Conservation (phyloP, 1,140 invertebrate genomes). For the Tetranychus cinnabarinus region DNA sequence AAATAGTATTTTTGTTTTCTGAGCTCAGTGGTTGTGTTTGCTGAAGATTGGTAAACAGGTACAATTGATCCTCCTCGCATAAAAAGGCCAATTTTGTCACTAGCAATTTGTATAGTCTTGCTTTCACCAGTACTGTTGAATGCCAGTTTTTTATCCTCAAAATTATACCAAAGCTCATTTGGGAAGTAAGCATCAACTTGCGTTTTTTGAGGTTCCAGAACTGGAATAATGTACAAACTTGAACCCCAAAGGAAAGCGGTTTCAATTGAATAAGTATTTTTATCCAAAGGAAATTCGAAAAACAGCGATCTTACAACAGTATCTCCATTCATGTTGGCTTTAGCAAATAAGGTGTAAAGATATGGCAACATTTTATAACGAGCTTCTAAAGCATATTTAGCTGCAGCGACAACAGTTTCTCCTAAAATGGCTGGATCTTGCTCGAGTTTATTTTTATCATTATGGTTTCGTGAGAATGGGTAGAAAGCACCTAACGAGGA, state of each 20-base stretch:
- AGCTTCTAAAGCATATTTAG: constrained; percentile 32
- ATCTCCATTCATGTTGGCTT: neutral
- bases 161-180: constrained; percentile 42
- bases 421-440: constrained; percentile 29
- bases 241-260: constrained; percentile 31
- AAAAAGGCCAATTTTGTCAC: constrained; percentile 38
- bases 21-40: constrained; percentile 34
- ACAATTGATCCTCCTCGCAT: constrained; percentile 45
- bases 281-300: constrained; percentile 28
- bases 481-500: constrained; percentile 22
- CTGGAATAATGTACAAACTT: constrained; percentile 21
- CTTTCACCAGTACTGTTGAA: constrained; percentile 28
- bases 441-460: constrained; percentile 36
- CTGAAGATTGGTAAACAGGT: constrained; percentile 34
- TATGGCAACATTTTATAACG: constrained; percentile 54
- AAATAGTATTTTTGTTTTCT: constrained; percentile 33
- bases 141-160: constrained; percentile 10
- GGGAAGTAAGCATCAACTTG: constrained; percentile 39
- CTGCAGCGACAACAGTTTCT: constrained; percentile 33
- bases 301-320: neutral
- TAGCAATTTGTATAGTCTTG: constrained; percentile 28
- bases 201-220: constrained; percentile 15
- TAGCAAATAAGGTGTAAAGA: constrained; percentile 27
- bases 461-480: constrained; percentile 57
- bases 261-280: constrained; percentile 41